Base-by-base conservation (phyloP, 2,888 invertebrate genomes). In the Cerastis leucographa region DNA sequence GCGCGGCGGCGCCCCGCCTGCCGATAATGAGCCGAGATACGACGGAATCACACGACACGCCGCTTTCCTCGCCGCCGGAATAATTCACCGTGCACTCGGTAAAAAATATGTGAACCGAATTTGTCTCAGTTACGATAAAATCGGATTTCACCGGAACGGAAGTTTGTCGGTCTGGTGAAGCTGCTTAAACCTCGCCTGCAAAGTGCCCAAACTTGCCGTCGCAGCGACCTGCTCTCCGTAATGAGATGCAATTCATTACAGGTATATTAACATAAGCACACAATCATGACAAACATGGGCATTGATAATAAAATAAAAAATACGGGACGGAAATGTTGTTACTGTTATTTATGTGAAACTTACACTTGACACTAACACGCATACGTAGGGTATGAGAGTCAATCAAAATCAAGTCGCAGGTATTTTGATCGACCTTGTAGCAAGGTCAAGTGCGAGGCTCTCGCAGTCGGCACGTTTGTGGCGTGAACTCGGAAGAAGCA, bases 11-110 rank as follows among this genome's bases (percentile, higher is more conserved):
- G 54, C 85, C 87, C 88, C 85, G 86, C 88, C 84, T 81, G 85
- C 88, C 92, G 90, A 89, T 94, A 94, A 95, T 95, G 94, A 94
- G 92, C 93, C 92, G 89, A 91, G 92, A 92, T 93, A 89, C 90
- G 90, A 90, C 90, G 88, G 90, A 93, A 93, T 94, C 91, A 92
- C 92, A 93, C 91, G 91, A 90, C 91, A 89, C 89, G 89, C 86
- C 86, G 85, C 86, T 89, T 89, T 85, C 87, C 87, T 83, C 84
- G 84, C 80, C 84, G 86, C 83, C 83, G 83, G 88, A 88, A 89
- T 93, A 92, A 92, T 89, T 92, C 91, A 91, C 92, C 90, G 90
- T 90, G 90, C 88, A 90, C 85, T 89, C 87, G 85, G 89, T 90
- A 92, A 93, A 93, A 94, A 94, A 94, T 91, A 91, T 92, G 90